A percentile compares a stretch with the other conserved stretches of the same genome.
These are phyloP conservation scores for Eidolon dupreanum DNA, from an alignment of 2,797 vertebrate species.

Conservation along the genomic window DNA sequence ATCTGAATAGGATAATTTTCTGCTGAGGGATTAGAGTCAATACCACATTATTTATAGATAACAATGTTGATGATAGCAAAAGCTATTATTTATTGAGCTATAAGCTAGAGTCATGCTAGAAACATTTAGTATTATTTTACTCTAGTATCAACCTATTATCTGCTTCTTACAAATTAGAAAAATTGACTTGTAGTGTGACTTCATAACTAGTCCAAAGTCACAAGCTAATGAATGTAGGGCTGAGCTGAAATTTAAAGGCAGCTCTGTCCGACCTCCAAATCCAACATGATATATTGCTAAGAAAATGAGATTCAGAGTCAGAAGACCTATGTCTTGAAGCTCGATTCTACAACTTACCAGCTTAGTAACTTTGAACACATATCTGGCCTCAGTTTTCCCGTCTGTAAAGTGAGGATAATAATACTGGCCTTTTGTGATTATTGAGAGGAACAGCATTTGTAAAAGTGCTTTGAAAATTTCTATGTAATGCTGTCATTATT, in stretches of 20 bases:
- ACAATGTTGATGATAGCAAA: background rate
- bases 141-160: background rate
- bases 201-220: background rate
- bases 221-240: background rate
- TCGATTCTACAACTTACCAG: background rate
- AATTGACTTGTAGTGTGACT: background rate
- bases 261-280: background rate
- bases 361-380: background rate
- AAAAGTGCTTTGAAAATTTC: background rate
- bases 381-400: background rate
- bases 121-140: background rate
- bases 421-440: background rate
- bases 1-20: background rate
- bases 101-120: background rate
- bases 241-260: background rate
- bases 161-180: constrained; percentile 1
- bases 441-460: background rate
- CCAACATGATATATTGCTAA: background rate
- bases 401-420: background rate
- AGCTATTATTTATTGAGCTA: background rate
- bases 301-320: background rate
- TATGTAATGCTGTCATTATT: background rate
- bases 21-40: background rate
- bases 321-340: background rate
- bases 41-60: background rate